These are phyloP conservation scores for Labeo catla DNA, from an alignment of 2,113 vertebrate species.

Conservation along the genomic window DNA sequence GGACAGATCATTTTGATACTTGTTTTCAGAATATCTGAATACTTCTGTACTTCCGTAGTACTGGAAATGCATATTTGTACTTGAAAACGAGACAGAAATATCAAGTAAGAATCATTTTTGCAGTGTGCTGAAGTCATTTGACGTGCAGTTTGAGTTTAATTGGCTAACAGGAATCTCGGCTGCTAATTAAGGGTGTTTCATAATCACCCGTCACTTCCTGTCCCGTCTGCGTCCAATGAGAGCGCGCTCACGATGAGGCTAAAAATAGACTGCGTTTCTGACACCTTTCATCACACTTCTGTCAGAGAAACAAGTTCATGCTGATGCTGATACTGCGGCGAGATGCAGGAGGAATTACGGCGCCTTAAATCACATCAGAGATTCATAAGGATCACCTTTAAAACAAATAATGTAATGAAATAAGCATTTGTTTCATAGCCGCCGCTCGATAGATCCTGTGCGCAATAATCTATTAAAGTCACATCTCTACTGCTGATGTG, in stretches of 20 bases:
- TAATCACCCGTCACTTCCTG: slow-evolving; percentile 66
- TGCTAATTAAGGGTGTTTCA: slow-evolving; percentile 58
- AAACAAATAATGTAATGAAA: neutral
- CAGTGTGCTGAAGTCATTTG: neutral
- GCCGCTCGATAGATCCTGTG: too few relatives aligned
- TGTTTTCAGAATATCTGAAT: too few relatives aligned
- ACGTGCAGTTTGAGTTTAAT: slow-evolving; percentile 47
- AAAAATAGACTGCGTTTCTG: slow-evolving; percentile 70
- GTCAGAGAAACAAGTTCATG: slow-evolving; percentile 48
- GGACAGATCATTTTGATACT: too few relatives aligned
- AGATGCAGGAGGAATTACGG: neutral
- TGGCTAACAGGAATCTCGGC: slow-evolving; percentile 63
- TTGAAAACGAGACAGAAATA: neutral
- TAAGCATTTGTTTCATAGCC: too few relatives aligned
- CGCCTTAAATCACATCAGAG: neutral
- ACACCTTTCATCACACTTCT: slow-evolving; percentile 69
- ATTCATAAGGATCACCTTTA: neutral
- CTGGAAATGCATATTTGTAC: too few relatives aligned
- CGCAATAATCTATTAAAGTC: too few relatives aligned
- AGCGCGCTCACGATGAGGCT: slow-evolving; percentile 56
- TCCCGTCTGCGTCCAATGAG: slow-evolving; percentile 41
- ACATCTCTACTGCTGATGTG: neutral
- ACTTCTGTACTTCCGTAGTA: too few relatives aligned
- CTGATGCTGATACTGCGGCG: neutral
- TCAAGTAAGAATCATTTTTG: neutral